Evolutionary conservation across 2,888 invertebrate species (phyloP).

Genomic region (Hirtodrosophila confusa): DNA sequence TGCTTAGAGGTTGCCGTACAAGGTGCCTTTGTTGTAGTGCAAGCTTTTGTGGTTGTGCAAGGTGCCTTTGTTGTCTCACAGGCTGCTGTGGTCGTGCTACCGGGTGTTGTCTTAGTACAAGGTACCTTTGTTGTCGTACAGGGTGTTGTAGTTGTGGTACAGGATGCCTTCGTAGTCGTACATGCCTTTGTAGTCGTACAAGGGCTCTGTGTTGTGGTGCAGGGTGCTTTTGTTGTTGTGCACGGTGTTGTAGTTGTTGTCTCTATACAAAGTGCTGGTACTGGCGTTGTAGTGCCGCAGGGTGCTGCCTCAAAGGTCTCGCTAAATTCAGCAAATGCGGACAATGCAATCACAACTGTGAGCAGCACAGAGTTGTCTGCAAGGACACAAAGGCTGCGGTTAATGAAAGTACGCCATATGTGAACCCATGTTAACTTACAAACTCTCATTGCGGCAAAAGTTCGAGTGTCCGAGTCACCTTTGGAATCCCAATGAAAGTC

Average conservation of each 20-base stretch:
- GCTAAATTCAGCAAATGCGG: constrained; percentile 18
- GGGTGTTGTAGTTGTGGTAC: constrained; percentile 12
- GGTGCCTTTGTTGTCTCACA: constrained; percentile 1
- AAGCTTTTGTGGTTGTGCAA: constrained; percentile 4
- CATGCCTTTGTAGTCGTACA: constrained; percentile 6
- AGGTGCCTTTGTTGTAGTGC: not conserved
- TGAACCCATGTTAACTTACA: constrained; percentile 31
- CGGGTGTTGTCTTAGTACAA: constrained; percentile 14
- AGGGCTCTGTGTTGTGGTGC: not conserved
- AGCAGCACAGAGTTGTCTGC: constrained; percentile 48
- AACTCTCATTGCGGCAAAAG: constrained; percentile 41
- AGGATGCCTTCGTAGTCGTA: constrained; percentile 4
- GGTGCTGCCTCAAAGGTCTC: constrained; percentile 3
- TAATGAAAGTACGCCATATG: not conserved
- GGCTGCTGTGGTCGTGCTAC: not conserved
- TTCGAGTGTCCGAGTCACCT: no score
- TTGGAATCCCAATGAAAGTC: constrained; percentile 1
- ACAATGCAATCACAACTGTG: constrained; percentile 32
- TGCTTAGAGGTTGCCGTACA: not conserved
- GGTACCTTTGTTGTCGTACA: constrained; percentile 17
- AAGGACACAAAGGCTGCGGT: not conserved
- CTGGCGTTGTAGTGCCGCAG: constrained; percentile 1
- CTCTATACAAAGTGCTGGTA: not conserved
- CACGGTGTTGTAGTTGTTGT: not conserved
- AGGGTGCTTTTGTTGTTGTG: constrained; percentile 4